Evolutionary conservation across 2,888 invertebrate genomes (phyloP), one percentile per base, ranked within the genome.

Genomic region (Eilema sororculum): DNA sequence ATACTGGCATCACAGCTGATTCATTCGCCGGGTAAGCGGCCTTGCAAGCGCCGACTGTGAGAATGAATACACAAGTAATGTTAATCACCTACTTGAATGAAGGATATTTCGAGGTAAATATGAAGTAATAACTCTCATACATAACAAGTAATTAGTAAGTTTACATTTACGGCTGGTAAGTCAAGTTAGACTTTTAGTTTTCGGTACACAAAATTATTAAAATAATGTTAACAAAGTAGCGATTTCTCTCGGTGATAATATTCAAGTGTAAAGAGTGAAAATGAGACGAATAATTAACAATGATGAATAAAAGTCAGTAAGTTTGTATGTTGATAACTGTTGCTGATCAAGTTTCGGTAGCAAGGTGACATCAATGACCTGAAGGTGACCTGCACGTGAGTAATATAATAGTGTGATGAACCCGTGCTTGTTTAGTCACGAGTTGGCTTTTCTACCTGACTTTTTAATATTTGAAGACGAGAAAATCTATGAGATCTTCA

Each of bases 281-380:
- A 75, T 68, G 68, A 72, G 78, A 77, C 72, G 72, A 73, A 77
- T 71, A 75, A 84, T 79, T 74, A 86, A 87, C 85, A 88, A 87
- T 89, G 86, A 89, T 90, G 88, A 91, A 90, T 89, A 89, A 89
- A 90, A 88, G 86, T 84, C 86, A 83, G 84, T 82, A 84, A 86
- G 86, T 86, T 86, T 83, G 84, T 83, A 83, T 83, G 87, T 81
- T 87, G 89, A 91, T 91, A 90, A 91, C 85, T 89, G 90, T 89
- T 88, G 91, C 88, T 89, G 90, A 91, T 93, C 91, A 89, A 91
- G 90, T 93, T 92, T 92, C 88, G 88, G 92, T 89, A 93, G 86
- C 91, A 94, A 95, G 93, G 94, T 94, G 94, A 94, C 94, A 90
- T 89, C 83, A 79, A 85, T 87, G 93, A 92, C 93, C 93, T 85